These are phyloP conservation scores for Neogobius melanostomus DNA, from an alignment of 2,113 vertebrate genomes.

Conservation along the genomic window DNA sequence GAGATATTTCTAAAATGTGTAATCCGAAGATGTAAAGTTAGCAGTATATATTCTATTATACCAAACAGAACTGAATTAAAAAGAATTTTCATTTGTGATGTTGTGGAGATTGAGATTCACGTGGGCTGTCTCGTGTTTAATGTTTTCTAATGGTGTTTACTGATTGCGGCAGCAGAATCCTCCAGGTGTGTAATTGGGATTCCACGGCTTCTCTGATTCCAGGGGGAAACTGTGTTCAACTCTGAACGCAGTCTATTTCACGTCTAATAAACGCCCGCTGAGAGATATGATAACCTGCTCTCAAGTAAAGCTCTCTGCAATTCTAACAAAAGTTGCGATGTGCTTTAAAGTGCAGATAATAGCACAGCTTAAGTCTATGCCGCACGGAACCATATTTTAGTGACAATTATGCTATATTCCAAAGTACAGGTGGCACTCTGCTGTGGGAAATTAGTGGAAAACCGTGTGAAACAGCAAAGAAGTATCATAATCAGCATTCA, in stretches of 20 bases:
- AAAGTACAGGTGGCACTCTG: too few relatives aligned
- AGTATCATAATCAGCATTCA: too few relatives aligned
- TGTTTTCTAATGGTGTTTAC: constrained; percentile 63
- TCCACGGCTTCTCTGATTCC: constrained; percentile 45
- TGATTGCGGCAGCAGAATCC: constrained; percentile 54
- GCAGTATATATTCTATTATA: constrained; percentile 1
- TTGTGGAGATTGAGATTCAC: constrained; percentile 41
- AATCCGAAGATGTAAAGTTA: constrained; percentile 1
- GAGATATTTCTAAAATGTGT: too few relatives aligned
- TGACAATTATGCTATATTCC: too few relatives aligned
- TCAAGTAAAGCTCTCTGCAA: constrained; percentile 24
- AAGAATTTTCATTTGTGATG: constrained; percentile 7
- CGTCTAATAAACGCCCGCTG: constrained; percentile 45
- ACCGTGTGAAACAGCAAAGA: too few relatives aligned
- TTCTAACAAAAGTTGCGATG: neutral
- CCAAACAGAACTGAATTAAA: constrained; percentile 10
- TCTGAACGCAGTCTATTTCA: constrained; percentile 58
- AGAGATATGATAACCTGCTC: constrained; percentile 37
- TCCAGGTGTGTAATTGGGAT: constrained; percentile 72
- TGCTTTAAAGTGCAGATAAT: neutral
- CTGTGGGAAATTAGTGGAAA: too few relatives aligned
- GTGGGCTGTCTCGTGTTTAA: constrained; percentile 40
- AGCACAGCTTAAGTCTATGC: neutral
- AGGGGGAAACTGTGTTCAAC: constrained; percentile 46
- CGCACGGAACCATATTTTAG: too few relatives aligned